Base-by-base conservation (phyloP, 1,140 invertebrate species). In the Ptiloglossa arizonensis region DNA sequence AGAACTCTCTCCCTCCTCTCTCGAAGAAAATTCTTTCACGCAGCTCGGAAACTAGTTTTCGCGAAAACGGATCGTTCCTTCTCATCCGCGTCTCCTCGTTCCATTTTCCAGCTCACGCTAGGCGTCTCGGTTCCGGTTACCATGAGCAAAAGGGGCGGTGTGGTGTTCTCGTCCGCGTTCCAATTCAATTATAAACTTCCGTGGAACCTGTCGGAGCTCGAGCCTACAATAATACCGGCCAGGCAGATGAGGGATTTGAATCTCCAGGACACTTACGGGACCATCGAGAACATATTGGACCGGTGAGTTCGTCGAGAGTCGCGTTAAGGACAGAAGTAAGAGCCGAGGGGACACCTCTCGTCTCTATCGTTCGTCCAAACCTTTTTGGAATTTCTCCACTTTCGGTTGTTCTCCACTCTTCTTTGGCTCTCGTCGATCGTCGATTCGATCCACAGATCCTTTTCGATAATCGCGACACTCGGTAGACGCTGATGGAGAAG, bases 141-240 rank as follows among this genome's bases (percentile, higher is more conserved):
- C 52, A 90, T 86, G 86, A 86, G 70, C 82, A 88, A 91, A 79
- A 87, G 77, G 46, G 92, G 92, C 17, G 83, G 85, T 44, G 32
- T 92, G 38, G 86, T 80, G 41, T 91, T 89, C 81, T 85, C 85
- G 41, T 79, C 79, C 13, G 91, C 87, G 57, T 92, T 89, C 86
- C 92, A 93, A 88, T 89, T 92, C 85, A 92, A 93, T 86, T 92
- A 89, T 79, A 80, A 35, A 15, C 79, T 92, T 75, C 91, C 92
- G 27, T 90, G 84, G 85, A 92, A 93, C 87, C 63, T 87, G 82
- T 90, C 88, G 78, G 88, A 93, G 81, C 87, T 93, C 19, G 87
- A 90, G 70, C 80, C 89, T 48, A 87, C 82, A 52, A 80, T 90
- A 29, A 72, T 91, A 73, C 81, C 88, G 13, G 80, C 86, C 35